phyloP scores from a whole-genome alignment of 2,888 invertebrate species.

The Amphimallon solstitiale region DNA sequence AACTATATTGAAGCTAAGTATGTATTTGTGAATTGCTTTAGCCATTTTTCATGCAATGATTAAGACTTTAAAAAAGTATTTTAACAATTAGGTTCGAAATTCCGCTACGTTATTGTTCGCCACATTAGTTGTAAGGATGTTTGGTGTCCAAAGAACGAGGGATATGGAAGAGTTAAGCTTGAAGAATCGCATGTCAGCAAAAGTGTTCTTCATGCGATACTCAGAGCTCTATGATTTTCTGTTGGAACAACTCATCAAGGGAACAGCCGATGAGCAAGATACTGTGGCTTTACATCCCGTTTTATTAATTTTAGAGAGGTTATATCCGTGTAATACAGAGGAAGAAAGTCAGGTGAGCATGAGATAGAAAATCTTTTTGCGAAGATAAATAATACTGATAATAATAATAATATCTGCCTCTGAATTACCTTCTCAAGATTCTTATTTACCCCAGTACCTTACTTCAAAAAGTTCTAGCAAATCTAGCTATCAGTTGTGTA shows the following conservation, averaged over 20 bases:
- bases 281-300: constrained; percentile 79
- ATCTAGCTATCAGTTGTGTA: too few species aligned
- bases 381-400: too few species aligned
- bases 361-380: too few species aligned
- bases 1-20: constrained; percentile 21
- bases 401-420: too few species aligned
- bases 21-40: constrained; percentile 2
- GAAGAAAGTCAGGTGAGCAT: constrained; percentile 71
- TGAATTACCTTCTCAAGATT: too few species aligned
- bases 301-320: constrained; percentile 78
- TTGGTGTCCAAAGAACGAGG: constrained; percentile 81
- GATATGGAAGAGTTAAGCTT: constrained; percentile 69
- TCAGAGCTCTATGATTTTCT: constrained; percentile 71
- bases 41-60: too few species aligned
- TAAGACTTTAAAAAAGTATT: too few species aligned
- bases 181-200: constrained; percentile 78
- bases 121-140: constrained; percentile 83
- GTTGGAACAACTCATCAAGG: constrained; percentile 53
- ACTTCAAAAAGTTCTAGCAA: too few species aligned
- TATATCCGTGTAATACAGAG: constrained; percentile 81
- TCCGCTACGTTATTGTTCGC: constrained; percentile 86
- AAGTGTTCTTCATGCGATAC: constrained; percentile 82
- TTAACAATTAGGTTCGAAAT: constrained; percentile 86
- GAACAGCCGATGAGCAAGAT: constrained; percentile 58
- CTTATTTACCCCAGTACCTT: too few species aligned